A percentile compares a stretch with the other conserved stretches of the same genome.
phyloP scores from a whole-genome alignment of 2,797 vertebrate genomes.

The Microhierax caerulescens region DNA sequence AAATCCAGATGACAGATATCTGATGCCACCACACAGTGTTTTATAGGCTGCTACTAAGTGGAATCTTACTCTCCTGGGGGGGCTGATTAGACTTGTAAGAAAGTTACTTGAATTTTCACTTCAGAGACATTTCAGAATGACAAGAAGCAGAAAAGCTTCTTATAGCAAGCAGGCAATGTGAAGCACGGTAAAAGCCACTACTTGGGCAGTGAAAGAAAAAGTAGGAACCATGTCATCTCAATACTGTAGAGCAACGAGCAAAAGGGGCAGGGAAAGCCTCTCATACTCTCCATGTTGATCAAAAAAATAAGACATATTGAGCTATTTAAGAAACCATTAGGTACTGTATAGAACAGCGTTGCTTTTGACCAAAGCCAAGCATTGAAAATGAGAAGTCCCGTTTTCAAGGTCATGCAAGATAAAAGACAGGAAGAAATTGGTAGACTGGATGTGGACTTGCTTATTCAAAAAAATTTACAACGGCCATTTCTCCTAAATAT shows the following conservation, averaged over 20 bases:
- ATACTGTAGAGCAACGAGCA: background rate
- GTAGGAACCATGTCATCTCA: background rate
- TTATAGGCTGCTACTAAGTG: background rate
- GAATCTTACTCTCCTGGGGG: background rate
- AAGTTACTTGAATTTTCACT: background rate
- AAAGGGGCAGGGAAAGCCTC: background rate
- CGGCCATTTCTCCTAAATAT: background rate
- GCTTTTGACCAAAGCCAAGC: background rate
- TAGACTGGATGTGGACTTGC: background rate
- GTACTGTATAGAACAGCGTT: background rate
- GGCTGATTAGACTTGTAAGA: background rate
- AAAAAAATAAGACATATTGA: background rate
- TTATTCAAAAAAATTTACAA: background rate
- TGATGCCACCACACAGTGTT: background rate
- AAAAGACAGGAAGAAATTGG: background rate
- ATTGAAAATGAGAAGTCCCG: background rate
- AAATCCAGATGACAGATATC: background rate
- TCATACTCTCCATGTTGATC: background rate
- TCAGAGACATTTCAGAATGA: background rate
- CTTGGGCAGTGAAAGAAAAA: background rate
- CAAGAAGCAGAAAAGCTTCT: background rate
- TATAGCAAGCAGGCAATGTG: background rate
- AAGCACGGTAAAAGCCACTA: background rate
- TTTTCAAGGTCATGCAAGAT: background rate
- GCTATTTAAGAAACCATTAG: background rate